Evolutionary conservation across 2,888 invertebrate genomes (phyloP).

Genomic region (Junonia oenone): DNA sequence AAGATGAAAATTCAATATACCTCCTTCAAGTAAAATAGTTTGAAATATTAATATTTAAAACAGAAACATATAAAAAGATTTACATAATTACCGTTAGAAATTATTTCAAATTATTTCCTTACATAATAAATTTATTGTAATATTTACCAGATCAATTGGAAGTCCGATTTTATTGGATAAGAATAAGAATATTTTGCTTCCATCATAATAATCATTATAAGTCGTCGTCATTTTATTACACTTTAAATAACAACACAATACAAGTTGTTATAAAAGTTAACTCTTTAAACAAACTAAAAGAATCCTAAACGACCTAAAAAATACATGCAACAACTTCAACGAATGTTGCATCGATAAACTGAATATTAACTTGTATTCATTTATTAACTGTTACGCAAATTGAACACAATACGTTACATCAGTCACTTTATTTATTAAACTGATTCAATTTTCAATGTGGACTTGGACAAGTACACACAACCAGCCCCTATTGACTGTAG

Average conservation of each 20-base stretch:
- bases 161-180: constrained; percentile 84
- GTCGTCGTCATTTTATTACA: constrained; percentile 41
- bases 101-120: neutral
- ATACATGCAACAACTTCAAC: neutral
- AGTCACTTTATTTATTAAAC: constrained; percentile 24
- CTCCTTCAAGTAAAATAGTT: too few relatives aligned
- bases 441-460: constrained; percentile 22
- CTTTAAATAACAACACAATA: constrained; percentile 4
- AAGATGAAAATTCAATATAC: too few relatives aligned
- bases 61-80: too few relatives aligned
- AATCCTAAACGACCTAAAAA: constrained; percentile 9
- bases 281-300: neutral
- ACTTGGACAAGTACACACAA: constrained; percentile 1
- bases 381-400: constrained; percentile 25
- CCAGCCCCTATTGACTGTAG: too few relatives aligned
- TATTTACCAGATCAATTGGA: constrained; percentile 88
- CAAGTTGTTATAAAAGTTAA: neutral
- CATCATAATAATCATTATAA: constrained; percentile 81
- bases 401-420: constrained; percentile 24
- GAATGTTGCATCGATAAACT: constrained; percentile 12
- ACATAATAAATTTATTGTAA: neutral
- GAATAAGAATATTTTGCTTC: constrained; percentile 84
- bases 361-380: constrained; percentile 17
- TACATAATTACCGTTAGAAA: too few relatives aligned
- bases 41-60: too few relatives aligned